Percentiles rank a stretch among this genome's conserved stretches.
These are phyloP conservation scores for Athripsodes cinereus DNA, from an alignment of 2,888 invertebrate species.

Conservation along the genomic window DNA sequence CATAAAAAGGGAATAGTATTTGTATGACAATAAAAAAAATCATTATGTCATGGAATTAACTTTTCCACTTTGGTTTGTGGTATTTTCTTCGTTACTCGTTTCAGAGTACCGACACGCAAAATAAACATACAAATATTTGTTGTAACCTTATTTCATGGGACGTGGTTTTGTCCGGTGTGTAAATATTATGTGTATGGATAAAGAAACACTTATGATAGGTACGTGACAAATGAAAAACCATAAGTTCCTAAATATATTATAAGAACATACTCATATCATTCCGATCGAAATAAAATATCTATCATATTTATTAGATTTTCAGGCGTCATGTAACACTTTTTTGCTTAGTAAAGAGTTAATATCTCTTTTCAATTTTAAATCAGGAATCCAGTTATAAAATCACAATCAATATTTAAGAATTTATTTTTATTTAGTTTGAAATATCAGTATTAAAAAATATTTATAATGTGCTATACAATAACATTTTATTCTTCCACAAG, in stretches of 20 bases:
- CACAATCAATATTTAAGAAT: no score
- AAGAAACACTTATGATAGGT: neutral
- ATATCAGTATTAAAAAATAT: no score
- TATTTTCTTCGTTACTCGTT: neutral
- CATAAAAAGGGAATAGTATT: neutral
- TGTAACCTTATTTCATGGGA: neutral
- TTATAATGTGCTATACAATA: no score
- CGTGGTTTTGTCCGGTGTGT: neutral
- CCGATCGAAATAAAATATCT: no score
- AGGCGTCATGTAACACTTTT: no score
- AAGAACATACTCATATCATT: neutral
- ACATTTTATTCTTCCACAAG: no score
- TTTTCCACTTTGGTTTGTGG: neutral
- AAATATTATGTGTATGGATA: neutral
- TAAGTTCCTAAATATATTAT: neutral
- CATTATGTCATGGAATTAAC: neutral
- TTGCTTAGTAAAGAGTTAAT: no score
- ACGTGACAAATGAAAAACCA: neutral
- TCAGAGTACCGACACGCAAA: conserved; percentile 2
- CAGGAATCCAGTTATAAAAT: no score
- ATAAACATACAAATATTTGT: neutral
- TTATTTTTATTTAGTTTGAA: no score
- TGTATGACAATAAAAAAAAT: neutral
- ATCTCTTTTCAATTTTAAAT: no score
- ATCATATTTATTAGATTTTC: no score